Conservation (phyloP, 2,888 invertebrate genomes). For the Drosophila lutescens region DNA sequence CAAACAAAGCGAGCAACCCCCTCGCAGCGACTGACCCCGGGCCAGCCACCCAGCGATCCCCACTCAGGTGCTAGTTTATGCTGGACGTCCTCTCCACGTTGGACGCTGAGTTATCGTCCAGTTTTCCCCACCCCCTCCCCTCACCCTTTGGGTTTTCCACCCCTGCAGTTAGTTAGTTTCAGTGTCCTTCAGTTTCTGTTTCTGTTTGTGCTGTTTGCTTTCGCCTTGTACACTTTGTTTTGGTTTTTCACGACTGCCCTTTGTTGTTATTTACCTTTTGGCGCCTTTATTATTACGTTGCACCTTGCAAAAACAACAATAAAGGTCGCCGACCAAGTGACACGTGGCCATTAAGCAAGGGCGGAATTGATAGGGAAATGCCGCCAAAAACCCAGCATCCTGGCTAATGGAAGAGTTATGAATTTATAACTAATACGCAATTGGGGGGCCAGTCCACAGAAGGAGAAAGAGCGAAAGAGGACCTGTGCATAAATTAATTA, state of each 20-base stretch:
- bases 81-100: slow-evolving; percentile 47
- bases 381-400: neutral
- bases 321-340: slow-evolving; percentile 40
- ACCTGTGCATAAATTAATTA: slow-evolving; percentile 72
- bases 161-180: slow-evolving; percentile 71
- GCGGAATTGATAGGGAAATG: slow-evolving; percentile 14
- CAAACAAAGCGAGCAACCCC: slow-evolving; percentile 66
- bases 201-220: slow-evolving; percentile 34
- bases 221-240: slow-evolving; percentile 46
- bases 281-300: slow-evolving; percentile 73
- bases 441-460: slow-evolving; percentile 14
- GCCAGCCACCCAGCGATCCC: slow-evolving; percentile 48
- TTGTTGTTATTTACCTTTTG: slow-evolving; percentile 74
- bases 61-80: slow-evolving; percentile 74
- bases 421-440: slow-evolving; percentile 70
- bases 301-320: slow-evolving; percentile 52
- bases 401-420: slow-evolving; percentile 67
- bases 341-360: slow-evolving; percentile 35
- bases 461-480: slow-evolving; percentile 3
- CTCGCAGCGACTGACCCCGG: slow-evolving; percentile 27
- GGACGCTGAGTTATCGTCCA: slow-evolving; percentile 66
- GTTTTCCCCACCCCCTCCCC: neutral
- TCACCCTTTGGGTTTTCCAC: neutral
- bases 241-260: slow-evolving; percentile 45
- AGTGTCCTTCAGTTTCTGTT: slow-evolving; percentile 47